Evolutionary conservation across 2,888 invertebrate species (phyloP), one percentile per base, ranked within the genome.

Genomic region (Pomacea canaliculata): DNA sequence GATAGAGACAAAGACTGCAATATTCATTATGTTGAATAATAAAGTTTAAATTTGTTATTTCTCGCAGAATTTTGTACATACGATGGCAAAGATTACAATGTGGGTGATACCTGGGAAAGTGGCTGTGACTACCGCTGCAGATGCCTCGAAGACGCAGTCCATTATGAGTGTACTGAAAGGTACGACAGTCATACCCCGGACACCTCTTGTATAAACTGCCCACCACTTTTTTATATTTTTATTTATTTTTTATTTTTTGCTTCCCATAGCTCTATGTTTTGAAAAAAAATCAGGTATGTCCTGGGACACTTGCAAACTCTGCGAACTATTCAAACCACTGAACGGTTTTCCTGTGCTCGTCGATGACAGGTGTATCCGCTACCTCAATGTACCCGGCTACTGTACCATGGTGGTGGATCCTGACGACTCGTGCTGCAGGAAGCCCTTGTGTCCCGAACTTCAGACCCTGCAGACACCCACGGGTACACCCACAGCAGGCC

Each of bases 361-460:
- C 16, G 51, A 16, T 56, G 4, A 12, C 78, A 86, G 86, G 79
- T 86, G 86, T 73, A 79, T 83, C 49, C 74, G 81, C 46, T 85
- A 82, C 79, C 73, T 83, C 75, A 82, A 84, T 70, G 75, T 86
- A 8, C 86, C 86, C 67, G 71, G 80, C 48, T 82, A 84, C 75
- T 86, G 86, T 69, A 82, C 82, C 78, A 77, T 85, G 81, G 84
- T 84, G 49, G 76, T 81, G 23, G 85, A 86, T 77, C 85, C 85
- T 9, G 82, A 80, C 7, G 85, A 86, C 77, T 73, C 82, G 37
- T 86, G 86, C 83, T 86, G 86, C 78, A 84, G 83, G 81, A 77
- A 76, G 2, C 83, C 85, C n/a, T 77, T 78, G 16, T 84, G 84
- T 49, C 72, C 73, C 18, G 67, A 56, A 19, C 19, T 18, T 9